A percentile compares a stretch with the other conserved stretches of the same genome.
Evolutionary conservation across 2,797 vertebrate genomes (phyloP).

Genomic region (Sebastes wilsoni): DNA sequence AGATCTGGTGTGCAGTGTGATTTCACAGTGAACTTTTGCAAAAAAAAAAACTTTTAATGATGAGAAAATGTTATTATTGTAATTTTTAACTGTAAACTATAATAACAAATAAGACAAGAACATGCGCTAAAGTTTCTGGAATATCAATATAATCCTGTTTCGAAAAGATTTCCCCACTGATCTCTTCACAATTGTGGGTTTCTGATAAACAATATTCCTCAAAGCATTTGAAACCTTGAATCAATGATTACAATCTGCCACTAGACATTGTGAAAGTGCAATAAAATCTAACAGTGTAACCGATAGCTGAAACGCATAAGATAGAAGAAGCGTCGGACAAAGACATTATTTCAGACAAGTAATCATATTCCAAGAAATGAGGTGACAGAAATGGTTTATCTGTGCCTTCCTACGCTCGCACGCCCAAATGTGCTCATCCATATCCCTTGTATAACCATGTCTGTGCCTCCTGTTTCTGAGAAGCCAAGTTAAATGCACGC

Average conservation of each 20-base stretch:
- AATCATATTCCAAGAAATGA: conserved; percentile 58
- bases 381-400: conserved; percentile 67
- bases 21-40: neutral
- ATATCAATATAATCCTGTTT: neutral
- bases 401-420: conserved; percentile 19
- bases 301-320: neutral
- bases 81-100: neutral
- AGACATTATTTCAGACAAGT: conserved; percentile 45
- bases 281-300: conserved; percentile 9
- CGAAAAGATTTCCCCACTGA: neutral
- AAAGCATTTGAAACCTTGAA: conserved; percentile 6
- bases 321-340: neutral
- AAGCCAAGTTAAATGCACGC: conserved; percentile 45
- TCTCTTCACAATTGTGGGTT: neutral
- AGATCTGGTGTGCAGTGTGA: neutral
- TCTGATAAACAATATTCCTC: neutral
- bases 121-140: neutral
- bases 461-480: conserved; percentile 22
- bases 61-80: neutral
- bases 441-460: conserved; percentile 21
- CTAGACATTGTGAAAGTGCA: neutral
- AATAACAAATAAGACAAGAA: neutral
- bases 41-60: neutral
- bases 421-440: conserved; percentile 17
- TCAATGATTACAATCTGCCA: conserved; percentile 24